Conservation (phyloP, 35 echinoderm and acorn worm genomes). For the Ophioderma brevispina region DNA sequence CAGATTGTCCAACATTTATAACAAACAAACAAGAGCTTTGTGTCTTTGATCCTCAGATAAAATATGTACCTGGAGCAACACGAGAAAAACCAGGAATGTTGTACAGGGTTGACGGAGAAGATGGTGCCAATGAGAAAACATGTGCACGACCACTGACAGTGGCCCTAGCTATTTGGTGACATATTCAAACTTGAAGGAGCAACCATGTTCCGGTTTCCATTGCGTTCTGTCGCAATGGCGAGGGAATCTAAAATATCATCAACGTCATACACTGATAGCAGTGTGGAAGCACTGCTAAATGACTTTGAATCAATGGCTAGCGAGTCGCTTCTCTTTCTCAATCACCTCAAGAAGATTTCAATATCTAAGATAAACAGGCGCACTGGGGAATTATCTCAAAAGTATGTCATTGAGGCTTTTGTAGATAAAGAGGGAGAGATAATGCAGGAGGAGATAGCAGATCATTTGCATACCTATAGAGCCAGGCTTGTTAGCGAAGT, state of each 20-base stretch:
- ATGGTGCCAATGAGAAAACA: background rate
- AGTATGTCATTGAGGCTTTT: constrained; percentile 1
- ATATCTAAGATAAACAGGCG: constrained; percentile 34
- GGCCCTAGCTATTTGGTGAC: constrained; percentile 42
- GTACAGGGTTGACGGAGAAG: background rate
- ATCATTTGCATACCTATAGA: background rate
- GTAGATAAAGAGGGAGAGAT: constrained; percentile 1
- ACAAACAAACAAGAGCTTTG: constrained; percentile 39
- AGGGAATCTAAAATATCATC: constrained; percentile 11
- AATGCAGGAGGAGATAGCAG: background rate
- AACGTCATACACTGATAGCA: background rate
- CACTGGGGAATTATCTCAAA: background rate
- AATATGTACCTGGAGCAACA: constrained; percentile 51
- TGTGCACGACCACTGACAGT: background rate
- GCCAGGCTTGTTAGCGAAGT: background rate
- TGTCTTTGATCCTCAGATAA: constrained; percentile 62
- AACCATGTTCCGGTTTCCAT: constrained; percentile 69
- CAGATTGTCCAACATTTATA: constrained; percentile 75
- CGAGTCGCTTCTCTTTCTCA: constrained; percentile 65
- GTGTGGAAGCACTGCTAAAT: constrained; percentile 19
- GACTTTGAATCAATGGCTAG: constrained; percentile 40
- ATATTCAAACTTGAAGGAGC: background rate
- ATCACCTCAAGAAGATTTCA: constrained; percentile 58
- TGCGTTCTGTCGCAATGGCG: background rate
- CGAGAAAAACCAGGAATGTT: constrained; percentile 25